These are phyloP conservation scores for Lypha dubia DNA, from an alignment of 2,888 invertebrate species.

Conservation along the genomic window DNA sequence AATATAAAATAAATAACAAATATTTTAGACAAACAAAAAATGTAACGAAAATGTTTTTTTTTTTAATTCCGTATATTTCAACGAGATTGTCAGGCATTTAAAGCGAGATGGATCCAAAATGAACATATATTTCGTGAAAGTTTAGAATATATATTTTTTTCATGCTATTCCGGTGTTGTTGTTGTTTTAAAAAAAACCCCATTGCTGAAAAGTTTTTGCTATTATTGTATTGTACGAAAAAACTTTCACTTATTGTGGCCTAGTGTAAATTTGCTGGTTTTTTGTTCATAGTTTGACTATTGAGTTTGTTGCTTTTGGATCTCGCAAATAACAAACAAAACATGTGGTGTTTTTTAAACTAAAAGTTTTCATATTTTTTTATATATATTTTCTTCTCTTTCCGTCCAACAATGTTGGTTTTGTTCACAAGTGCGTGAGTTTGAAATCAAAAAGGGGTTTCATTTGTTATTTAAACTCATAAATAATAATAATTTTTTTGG, in stretches of 20 bases:
- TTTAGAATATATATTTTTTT: too few relatives aligned
- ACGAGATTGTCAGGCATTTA: constrained; percentile 16
- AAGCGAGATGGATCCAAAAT: not conserved
- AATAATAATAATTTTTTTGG: not conserved
- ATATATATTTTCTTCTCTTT: not conserved
- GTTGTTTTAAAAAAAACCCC: not conserved
- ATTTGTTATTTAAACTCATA: not conserved
- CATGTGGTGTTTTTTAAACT: constrained; percentile 63
- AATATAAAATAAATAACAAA: constrained; percentile 10
- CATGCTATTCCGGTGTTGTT: constrained; percentile 1
- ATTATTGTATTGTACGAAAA: constrained; percentile 21
- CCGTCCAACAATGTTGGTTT: not conserved
- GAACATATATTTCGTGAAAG: constrained; percentile 2
- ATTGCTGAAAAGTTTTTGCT: not conserved
- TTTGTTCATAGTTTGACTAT: not conserved
- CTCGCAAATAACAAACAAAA: constrained; percentile 44
- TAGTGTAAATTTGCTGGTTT: constrained; percentile 40
- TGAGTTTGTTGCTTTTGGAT: constrained; percentile 23
- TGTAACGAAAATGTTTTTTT: not conserved
- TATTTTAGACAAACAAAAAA: constrained; percentile 27
- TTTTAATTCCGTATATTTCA: constrained; percentile 33
- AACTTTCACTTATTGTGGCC: constrained; percentile 56
- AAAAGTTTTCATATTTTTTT: constrained; percentile 58
- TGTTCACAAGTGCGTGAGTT: constrained; percentile 12
- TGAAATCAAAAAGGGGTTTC: not conserved